Conservation (phyloP, 2,888 invertebrate genomes). For the Nymphalis urticae region DNA sequence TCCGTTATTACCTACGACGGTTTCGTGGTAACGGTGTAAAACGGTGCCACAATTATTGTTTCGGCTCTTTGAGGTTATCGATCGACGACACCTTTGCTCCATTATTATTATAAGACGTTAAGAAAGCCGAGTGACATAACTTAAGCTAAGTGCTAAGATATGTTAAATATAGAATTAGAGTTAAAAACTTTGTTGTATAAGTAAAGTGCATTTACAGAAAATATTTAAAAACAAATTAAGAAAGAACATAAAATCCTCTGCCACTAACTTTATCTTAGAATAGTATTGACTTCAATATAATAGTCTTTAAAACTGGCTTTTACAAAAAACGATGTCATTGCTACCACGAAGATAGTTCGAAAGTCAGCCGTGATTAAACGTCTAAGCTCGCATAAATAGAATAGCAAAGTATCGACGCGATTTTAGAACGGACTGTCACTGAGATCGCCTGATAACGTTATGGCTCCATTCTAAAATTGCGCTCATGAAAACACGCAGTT, state of each 20-base stretch:
- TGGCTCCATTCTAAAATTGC: conserved; percentile 70
- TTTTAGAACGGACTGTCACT: conserved; percentile 51
- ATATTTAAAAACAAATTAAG: no score
- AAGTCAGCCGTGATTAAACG: conserved; percentile 24
- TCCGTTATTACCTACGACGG: conserved; percentile 47
- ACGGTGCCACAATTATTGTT: conserved; percentile 47
- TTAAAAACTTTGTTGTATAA: no score
- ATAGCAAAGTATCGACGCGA: conserved; percentile 41
- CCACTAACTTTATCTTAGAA: no score
- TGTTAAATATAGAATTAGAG: not conserved
- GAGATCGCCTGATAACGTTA: conserved; percentile 72
- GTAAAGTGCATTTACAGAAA: no score
- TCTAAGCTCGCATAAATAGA: conserved; percentile 35
- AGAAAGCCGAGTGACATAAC: conserved; percentile 1
- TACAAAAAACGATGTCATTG: no score
- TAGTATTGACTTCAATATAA: no score
- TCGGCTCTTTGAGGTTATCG: conserved; percentile 29
- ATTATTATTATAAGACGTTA: conserved; percentile 31
- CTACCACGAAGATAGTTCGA: conserved; percentile 12
- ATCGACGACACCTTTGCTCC: conserved; percentile 29
- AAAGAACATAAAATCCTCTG: no score
- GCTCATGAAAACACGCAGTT: conserved; percentile 68
- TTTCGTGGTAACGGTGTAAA: conserved; percentile 68
- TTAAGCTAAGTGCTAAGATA: conserved; percentile 6
- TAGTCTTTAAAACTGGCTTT: no score